phyloP scores from a whole-genome alignment of 2,113 vertebrate genomes.

The Ovis canadensis region DNA sequence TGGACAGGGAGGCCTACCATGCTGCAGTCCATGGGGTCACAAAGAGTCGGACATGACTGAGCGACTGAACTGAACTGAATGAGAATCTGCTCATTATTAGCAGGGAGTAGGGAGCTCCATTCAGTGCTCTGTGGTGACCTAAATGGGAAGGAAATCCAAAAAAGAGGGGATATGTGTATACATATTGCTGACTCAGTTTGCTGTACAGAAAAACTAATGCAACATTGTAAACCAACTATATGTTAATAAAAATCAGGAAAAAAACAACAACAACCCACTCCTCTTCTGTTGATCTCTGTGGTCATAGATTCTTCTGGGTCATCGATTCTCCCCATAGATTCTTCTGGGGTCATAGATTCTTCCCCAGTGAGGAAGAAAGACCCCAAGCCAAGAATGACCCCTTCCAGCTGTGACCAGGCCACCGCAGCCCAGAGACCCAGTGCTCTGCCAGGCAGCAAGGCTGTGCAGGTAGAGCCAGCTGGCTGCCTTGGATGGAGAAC shows the following conservation, averaged over 20 bases:
- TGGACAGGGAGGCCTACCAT: not conserved
- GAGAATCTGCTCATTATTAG: not conserved
- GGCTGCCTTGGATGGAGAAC: not conserved
- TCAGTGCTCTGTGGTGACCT: not conserved
- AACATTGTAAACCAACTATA: not conserved
- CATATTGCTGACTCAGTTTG: not conserved
- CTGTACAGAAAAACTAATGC: not conserved
- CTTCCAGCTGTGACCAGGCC: not conserved
- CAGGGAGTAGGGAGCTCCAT: not conserved
- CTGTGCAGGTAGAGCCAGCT: not conserved
- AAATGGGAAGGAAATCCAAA: not conserved
- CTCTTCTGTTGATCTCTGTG: not conserved
- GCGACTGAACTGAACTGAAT: not conserved
- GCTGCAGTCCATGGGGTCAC: rapidly evolving
- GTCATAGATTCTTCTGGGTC: not conserved
- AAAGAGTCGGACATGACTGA: not conserved
- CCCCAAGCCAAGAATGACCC: rapidly evolving
- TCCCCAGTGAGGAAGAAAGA: not conserved
- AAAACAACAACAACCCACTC: not conserved
- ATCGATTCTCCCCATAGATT: not conserved
- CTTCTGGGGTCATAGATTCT: not conserved
- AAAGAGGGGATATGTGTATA: not conserved
- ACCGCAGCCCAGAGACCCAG: not conserved
- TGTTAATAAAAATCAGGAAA: not conserved
- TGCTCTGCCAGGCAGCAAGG: too few species aligned